phyloP scores from a whole-genome alignment of 2,888 invertebrate species.

The Elysia crispata region DNA sequence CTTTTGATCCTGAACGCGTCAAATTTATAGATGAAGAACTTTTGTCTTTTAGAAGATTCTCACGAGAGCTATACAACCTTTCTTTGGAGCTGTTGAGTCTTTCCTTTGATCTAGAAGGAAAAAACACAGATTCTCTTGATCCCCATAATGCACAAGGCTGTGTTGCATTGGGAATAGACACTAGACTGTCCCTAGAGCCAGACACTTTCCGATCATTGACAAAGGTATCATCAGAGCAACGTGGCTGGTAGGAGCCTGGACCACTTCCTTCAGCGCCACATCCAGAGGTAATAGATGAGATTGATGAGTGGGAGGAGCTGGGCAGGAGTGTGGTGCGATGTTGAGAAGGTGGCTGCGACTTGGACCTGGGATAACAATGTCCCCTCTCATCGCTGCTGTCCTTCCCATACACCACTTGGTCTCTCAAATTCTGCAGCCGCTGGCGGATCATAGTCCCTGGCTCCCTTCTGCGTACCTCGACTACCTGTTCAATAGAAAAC shows the following conservation, averaged over 20 bases:
- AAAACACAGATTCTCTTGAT: too few species aligned
- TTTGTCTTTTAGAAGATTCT: not conserved
- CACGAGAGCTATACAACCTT: not conserved
- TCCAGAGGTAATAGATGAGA: not conserved
- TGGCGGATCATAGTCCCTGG: constrained; percentile 67
- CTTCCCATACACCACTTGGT: constrained; percentile 55
- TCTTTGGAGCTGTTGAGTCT: constrained; percentile 13
- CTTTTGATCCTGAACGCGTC: too few species aligned
- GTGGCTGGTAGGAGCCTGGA: not conserved
- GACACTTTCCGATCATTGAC: not conserved
- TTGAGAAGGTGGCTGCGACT: constrained; percentile 40
- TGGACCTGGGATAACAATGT: not conserved
- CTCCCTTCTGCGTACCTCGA: constrained; percentile 62
- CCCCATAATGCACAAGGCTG: too few species aligned
- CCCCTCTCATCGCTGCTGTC: constrained; percentile 62
- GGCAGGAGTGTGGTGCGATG: not conserved
- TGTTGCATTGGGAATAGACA: too few species aligned
- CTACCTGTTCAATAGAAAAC: constrained; percentile 12
- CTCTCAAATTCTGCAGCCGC: constrained; percentile 64
- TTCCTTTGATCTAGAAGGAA: not conserved
- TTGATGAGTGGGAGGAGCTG: too few species aligned
- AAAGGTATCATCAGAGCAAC: constrained; percentile 5
- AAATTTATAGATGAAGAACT: not conserved
- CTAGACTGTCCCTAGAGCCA: not conserved
- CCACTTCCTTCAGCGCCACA: not conserved